Conservation (phyloP, 2,797 vertebrate genomes). For the Cephalopachus bancanus region DNA sequence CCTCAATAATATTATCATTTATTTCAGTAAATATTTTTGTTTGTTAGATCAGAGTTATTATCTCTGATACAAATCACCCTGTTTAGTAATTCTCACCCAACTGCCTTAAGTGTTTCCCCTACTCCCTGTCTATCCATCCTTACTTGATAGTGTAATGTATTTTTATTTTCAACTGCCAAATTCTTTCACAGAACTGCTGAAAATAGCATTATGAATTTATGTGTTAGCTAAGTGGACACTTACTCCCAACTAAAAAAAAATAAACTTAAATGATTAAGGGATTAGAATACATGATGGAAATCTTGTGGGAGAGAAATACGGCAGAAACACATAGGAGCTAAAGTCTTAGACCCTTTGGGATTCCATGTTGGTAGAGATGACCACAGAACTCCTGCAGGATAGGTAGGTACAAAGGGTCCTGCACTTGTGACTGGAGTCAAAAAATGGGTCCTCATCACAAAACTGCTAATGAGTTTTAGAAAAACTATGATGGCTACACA, state of each 20-base stretch:
- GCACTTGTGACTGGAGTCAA: background rate
- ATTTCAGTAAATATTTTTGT: background rate
- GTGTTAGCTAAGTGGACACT: background rate
- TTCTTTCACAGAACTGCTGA: background rate
- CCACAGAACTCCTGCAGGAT: background rate
- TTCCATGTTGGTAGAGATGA: background rate
- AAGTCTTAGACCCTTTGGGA: background rate
- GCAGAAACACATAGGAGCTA: background rate
- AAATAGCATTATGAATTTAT: background rate
- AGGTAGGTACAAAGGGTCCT: background rate
- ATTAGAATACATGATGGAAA: background rate
- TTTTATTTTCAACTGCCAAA: conserved; percentile 16
- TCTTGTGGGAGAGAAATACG: background rate
- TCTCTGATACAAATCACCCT: background rate
- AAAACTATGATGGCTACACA: background rate
- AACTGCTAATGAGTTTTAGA: background rate
- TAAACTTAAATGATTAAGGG: background rate
- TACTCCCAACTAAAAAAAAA: background rate
- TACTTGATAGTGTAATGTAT: background rate
- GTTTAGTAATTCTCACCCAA: background rate
- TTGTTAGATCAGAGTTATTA: background rate
- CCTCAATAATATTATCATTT: background rate
- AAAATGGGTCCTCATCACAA: background rate
- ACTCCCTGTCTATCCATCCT: background rate
- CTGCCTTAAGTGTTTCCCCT: background rate